These are phyloP conservation scores for Neodiprion fabricii DNA, from an alignment of 1,140 invertebrate species.

Conservation along the genomic window DNA sequence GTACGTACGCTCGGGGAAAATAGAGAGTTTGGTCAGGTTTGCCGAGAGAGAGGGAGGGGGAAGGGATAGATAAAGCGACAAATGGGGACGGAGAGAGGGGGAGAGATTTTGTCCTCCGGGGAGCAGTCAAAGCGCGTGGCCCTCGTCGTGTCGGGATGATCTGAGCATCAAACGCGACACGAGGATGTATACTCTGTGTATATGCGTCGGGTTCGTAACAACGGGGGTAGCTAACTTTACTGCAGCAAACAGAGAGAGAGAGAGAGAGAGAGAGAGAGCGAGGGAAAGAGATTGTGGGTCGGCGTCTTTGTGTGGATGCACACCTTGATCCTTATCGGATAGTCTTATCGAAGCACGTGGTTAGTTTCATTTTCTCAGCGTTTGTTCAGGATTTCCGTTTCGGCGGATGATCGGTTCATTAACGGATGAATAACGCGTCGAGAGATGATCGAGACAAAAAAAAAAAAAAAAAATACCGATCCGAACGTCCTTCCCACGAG, in stretches of 20 bases:
- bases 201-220: neutral
- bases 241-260: neutral
- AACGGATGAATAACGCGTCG: no score
- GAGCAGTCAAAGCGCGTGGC: constrained; percentile 57
- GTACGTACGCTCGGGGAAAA: constrained; percentile 1
- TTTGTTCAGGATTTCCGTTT: no score
- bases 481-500: no score
- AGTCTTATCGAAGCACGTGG: no score
- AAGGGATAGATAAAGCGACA: neutral
- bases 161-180: constrained; percentile 52
- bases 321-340: no score
- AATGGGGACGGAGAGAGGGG: constrained; percentile 28
- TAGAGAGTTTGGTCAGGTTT: neutral
- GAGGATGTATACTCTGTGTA: neutral
- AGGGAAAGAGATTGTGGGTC: neutral
- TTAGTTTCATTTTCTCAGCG: no score
- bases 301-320: no score
- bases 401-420: no score
- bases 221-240: no score
- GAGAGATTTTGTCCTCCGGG: constrained; percentile 59
- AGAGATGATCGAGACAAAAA: no score
- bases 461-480: no score
- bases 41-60: constrained; percentile 18
- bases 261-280: constrained; percentile 8
- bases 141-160: constrained; percentile 55